phyloP scores from a whole-genome alignment of 2,113 vertebrate genomes.

The Salvelinus fontinalis region DNA sequence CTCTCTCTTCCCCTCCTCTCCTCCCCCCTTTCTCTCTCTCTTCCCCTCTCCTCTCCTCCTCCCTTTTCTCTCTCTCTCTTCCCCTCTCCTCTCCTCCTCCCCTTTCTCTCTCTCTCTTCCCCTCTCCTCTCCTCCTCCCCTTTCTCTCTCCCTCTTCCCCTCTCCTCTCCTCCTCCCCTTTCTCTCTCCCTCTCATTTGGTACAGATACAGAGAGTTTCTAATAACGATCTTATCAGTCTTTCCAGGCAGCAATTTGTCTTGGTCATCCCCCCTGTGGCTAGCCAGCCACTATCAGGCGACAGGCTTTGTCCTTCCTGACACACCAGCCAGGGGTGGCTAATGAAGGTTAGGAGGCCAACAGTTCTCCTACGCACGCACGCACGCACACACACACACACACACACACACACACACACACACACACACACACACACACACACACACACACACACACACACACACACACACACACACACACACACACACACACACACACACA shows the following conservation, averaged over 20 bases:
- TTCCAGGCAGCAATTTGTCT: slow-evolving; percentile 51
- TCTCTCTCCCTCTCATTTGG: slow-evolving; percentile 36
- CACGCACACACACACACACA: slow-evolving; percentile 16
- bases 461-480: slow-evolving; percentile 18
- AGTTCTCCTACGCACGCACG: slow-evolving; percentile 2
- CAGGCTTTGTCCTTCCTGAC: slow-evolving; percentile 42
- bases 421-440: background rate
- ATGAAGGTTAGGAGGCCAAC: slow-evolving; percentile 65
- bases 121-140: too few species aligned
- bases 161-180: too few species aligned
- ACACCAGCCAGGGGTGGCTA: slow-evolving; percentile 47
- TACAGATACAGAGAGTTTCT: slow-evolving; percentile 38
- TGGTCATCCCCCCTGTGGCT: slow-evolving; percentile 16
- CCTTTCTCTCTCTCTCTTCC: too few species aligned
- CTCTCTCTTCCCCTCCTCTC: too few species aligned
- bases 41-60: too few species aligned
- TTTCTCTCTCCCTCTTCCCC: too few species aligned
- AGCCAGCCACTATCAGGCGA: slow-evolving; percentile 38
- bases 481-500: background rate
- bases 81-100: too few species aligned
- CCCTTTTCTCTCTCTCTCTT: too few species aligned
- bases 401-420: background rate
- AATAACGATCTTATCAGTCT: slow-evolving; percentile 58
- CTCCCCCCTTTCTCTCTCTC: too few species aligned
- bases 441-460: slow-evolving; percentile 6